Evolutionary conservation across 2,797 vertebrate species (phyloP), one percentile per base, ranked within the genome.

Genomic region (Galagoides demidoff): DNA sequence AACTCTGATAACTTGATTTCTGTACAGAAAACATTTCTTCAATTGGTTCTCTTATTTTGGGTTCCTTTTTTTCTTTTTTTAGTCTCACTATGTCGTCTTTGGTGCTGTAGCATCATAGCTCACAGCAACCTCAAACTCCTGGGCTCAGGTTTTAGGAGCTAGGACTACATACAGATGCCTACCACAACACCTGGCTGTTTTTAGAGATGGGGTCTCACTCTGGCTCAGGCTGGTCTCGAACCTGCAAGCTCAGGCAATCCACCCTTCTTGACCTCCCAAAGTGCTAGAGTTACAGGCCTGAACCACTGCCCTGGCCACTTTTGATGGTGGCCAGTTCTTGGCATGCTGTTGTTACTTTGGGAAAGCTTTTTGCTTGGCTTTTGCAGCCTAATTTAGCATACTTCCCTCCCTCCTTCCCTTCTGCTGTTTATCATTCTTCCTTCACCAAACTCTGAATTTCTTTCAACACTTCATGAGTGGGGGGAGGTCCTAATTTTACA

Each of bases 311-410:
- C 49, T 2, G 3, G 13, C 49, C 49, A 49, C 13, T 49, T 49
- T 49, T 3, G 57, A 87, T 84, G n/a, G 39, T 90, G 39, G 34
- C 63, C 29, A 61, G 49, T 37, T 83, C 39, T 90, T 83, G 45
- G 29, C 23, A 55, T 83, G 49, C 66, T 73, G 37, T 22, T 94
- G 45, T 89, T 91, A 39, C 1, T 2, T 84, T 90, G n/a, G 66
- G 20, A 84, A 90, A 74, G 22, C 39, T 92, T 95, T 94, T 57
- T 66, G 20, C 55, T 73, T 92, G 20, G 37, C 70, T 90, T 61
- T 91, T 90, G 11, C 23, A 49, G 25, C n/a, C n/a, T 34, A n/a
- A 55, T 70, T 82, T 92, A 66, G 39, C 52, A 73, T 85, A 25
- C 8, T 16, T 68, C 68, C 20, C 22, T 83, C 16, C 37, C 3